These are phyloP conservation scores for Zaprionus vittiger DNA, from an alignment of 1,140 invertebrate genomes.

Conservation along the genomic window DNA sequence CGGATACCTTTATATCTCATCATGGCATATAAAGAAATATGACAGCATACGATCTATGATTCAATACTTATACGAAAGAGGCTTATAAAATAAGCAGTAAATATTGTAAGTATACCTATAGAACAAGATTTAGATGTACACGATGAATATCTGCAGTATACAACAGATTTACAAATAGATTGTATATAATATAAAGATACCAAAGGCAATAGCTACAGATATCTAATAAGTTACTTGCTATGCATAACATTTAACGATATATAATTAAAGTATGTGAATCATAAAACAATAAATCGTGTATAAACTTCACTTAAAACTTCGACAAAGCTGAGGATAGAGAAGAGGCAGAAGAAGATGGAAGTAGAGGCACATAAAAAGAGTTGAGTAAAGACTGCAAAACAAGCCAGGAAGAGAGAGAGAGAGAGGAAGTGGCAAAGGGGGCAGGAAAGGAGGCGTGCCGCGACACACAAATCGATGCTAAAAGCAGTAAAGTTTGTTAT, in stretches of 20 bases:
- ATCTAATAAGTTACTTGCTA: neutral
- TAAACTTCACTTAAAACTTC: neutral
- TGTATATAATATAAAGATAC: neutral
- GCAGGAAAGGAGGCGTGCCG: slow-evolving; percentile 40
- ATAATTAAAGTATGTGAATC: neutral
- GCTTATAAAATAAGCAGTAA: too few relatives aligned
- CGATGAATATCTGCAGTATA: neutral
- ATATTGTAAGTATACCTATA: too few relatives aligned
- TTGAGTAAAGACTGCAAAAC: slow-evolving; percentile 7
- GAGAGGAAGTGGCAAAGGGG: neutral
- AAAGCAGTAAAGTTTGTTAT: slow-evolving; percentile 49
- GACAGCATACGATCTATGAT: too few relatives aligned
- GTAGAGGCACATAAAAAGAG: slow-evolving; percentile 9
- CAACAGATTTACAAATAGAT: neutral
- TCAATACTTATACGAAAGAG: too few relatives aligned
- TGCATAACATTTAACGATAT: neutral
- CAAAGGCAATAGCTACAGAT: too few relatives aligned
- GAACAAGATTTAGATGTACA: too few relatives aligned
- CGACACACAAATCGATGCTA: slow-evolving; percentile 59
- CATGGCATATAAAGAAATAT: too few relatives aligned
- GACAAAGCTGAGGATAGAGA: neutral
- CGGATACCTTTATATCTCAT: too few relatives aligned
- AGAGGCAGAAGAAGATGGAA: neutral
- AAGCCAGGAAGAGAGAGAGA: neutral
- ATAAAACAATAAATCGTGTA: neutral